Evolutionary conservation across 2,113 vertebrate species (phyloP).

Genomic region (Lophura nycthemera): DNA sequence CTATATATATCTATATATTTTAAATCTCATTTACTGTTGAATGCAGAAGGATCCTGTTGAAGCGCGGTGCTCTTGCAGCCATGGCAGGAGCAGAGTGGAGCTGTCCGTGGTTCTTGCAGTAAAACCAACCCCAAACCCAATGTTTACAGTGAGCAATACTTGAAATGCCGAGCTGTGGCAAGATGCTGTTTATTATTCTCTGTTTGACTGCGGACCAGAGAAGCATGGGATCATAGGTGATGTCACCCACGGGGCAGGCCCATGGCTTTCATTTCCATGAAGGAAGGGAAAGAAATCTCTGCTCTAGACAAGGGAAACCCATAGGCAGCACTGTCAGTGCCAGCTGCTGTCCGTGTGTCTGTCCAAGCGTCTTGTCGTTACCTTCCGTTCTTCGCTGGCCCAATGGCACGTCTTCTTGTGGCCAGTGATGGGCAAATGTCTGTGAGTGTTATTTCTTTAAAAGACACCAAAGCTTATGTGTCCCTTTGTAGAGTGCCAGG

Average conservation of each 20-base stretch:
- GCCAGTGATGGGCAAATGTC: constrained; percentile 39
- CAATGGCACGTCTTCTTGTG: not conserved
- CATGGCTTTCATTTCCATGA: not conserved
- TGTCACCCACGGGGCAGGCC: not conserved
- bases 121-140: not conserved
- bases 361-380: constrained; percentile 1
- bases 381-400: constrained; percentile 24
- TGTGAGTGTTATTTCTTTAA: constrained; percentile 62
- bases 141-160: constrained; percentile 80
- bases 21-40: constrained; percentile 41
- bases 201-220: not conserved
- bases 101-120: not conserved
- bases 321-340: not conserved
- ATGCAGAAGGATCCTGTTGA: constrained; percentile 23
- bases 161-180: constrained; percentile 46
- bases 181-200: constrained; percentile 27
- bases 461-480: constrained; percentile 72
- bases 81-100: not conserved
- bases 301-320: not conserved
- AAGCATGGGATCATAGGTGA: not conserved
- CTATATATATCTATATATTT: constrained; percentile 54
- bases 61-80: not conserved
- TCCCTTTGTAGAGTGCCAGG: constrained; percentile 63
- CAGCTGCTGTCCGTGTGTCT: constrained; percentile 37
- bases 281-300: not conserved